These are phyloP conservation scores for Centropristis striata DNA, from an alignment of 2,113 vertebrate genomes.

Conservation along the genomic window DNA sequence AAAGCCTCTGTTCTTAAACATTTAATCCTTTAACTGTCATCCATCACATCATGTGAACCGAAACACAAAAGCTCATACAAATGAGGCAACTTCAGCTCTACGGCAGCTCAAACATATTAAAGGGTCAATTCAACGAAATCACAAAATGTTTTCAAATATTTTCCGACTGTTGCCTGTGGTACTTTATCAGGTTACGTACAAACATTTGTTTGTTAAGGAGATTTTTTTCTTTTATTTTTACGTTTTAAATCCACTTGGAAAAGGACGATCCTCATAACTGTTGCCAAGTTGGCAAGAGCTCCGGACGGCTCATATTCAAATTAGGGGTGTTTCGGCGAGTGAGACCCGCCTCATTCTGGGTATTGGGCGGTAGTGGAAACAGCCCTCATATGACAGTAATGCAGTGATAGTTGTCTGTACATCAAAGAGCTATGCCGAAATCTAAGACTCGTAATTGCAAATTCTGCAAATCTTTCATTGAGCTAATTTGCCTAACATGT, in stretches of 20 bases:
- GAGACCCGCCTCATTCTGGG: no score
- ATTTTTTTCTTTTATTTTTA: no score
- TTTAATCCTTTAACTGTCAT: not conserved
- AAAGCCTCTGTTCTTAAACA: slow-evolving; percentile 17
- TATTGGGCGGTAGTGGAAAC: no score
- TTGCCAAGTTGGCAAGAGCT: no score
- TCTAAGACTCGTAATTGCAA: no score
- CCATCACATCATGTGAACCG: slow-evolving; percentile 8
- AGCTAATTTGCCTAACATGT: not conserved
- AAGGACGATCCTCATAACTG: no score
- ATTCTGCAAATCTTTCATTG: no score
- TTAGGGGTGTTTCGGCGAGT: no score
- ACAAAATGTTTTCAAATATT: slow-evolving; percentile 1
- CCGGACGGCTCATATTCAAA: no score
- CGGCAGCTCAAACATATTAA: not conserved
- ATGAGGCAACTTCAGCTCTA: slow-evolving; percentile 18
- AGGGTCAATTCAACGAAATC: slow-evolving; percentile 30
- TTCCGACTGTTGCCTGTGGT: not conserved
- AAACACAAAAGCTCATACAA: slow-evolving; percentile 13
- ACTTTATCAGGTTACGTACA: not conserved
- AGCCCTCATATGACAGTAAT: no score
- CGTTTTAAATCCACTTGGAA: not conserved
- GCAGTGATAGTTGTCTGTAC: no score
- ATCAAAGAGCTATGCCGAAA: no score
- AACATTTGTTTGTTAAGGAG: not conserved